phyloP scores from a whole-genome alignment of 2,797 vertebrate genomes.

The Rhynchotus rufescens region DNA sequence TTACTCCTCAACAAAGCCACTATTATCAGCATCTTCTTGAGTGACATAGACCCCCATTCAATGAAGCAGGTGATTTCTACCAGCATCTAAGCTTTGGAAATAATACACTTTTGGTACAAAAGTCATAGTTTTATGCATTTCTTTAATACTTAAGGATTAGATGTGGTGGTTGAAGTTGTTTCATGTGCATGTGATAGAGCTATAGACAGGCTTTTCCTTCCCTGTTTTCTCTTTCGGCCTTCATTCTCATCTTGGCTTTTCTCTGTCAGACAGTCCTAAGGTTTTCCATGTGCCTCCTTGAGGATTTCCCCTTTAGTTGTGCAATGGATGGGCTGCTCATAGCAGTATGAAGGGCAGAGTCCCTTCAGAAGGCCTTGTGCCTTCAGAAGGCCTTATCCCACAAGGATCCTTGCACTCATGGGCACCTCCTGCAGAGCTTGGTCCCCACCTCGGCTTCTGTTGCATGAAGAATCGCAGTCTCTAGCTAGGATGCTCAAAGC shows the following conservation, averaged over 20 bases:
- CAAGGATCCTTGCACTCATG: neutral
- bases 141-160: neutral
- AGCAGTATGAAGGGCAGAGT: neutral
- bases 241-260: neutral
- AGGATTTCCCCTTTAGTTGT: neutral
- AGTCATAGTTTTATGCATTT: neutral
- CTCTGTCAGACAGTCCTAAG: neutral
- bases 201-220: neutral
- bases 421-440: neutral
- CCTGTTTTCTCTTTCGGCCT: neutral
- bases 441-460: neutral
- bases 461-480: neutral
- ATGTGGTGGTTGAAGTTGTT: neutral
- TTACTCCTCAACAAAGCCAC: neutral
- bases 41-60: neutral
- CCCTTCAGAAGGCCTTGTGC: neutral
- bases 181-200: rapidly evolving
- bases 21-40: neutral
- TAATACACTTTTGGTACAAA: neutral
- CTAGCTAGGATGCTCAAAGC: neutral
- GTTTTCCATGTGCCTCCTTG: rapidly evolving
- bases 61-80: neutral
- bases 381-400: rapidly evolving
- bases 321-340: neutral
- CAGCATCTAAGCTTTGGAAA: neutral